phyloP scores from a whole-genome alignment of 2,888 invertebrate genomes.

The Agrotis clavis region DNA sequence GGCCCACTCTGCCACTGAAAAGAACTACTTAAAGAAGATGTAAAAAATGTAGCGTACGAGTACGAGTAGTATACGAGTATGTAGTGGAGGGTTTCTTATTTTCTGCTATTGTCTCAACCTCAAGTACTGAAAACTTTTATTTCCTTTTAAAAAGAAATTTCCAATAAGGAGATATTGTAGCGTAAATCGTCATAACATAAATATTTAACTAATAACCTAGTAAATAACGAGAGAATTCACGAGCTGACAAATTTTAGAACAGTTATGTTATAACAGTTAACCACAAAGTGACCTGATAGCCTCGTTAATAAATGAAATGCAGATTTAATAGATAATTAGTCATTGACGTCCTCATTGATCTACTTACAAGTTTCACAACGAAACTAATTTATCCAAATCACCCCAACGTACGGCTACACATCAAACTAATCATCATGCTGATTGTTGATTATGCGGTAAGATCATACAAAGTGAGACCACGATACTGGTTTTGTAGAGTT shows the following conservation, averaged over 20 bases:
- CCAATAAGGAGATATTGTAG: neutral
- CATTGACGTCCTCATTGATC: constrained; percentile 95
- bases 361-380: constrained; percentile 94
- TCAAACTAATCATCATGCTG: no score
- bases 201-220: no score
- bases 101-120: neutral
- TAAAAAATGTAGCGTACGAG: neutral
- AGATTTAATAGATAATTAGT: neutral
- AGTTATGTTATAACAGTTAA: neutral
- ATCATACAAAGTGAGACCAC: no score
- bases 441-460: no score
- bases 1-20: neutral
- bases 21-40: neutral
- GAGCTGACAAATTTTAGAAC: neutral
- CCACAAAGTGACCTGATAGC: neutral
- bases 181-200: neutral
- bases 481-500: no score
- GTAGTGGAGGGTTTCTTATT: neutral
- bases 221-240: neutral
- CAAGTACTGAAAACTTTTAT: neutral
- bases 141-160: neutral
- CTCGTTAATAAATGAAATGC: constrained; percentile 11
- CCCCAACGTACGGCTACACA: no score
- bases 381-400: constrained; percentile 37
- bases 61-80: no score